Conservation (phyloP, 1,140 invertebrate species). For the Drosophila lacertosa region DNA sequence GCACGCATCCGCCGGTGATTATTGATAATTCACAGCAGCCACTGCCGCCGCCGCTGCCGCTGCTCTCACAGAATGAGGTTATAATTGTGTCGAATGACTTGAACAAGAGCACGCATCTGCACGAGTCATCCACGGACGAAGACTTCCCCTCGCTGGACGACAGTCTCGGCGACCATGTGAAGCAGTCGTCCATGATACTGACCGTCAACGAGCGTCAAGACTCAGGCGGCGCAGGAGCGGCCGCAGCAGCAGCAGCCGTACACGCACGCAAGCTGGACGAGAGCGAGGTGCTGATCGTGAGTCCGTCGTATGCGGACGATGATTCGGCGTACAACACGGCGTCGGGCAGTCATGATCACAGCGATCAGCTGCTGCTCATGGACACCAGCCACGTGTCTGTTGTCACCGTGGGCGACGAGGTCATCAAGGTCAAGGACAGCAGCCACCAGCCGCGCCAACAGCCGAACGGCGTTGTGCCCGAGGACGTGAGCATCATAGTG, state of each 20-base stretch:
- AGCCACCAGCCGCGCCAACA: conserved; percentile 69
- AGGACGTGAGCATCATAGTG: conserved; percentile 83
- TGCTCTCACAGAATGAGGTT: conserved; percentile 89
- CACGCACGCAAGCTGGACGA: conserved; percentile 88
- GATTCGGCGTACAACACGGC: conserved; percentile 78
- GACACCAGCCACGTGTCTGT: conserved; percentile 95
- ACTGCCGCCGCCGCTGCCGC: not conserved
- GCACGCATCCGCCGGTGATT: conserved; percentile 90
- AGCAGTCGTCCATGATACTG: conserved; percentile 81
- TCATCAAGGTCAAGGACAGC: conserved; percentile 89
- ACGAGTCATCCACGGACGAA: conserved; percentile 89
- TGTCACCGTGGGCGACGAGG: conserved; percentile 92
- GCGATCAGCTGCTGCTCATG: conserved; percentile 67
- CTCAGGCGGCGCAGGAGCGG: conserved; percentile 78
- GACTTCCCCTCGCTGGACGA: conserved; percentile 90
- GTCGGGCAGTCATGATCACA: conserved; percentile 74
- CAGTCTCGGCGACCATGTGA: conserved; percentile 87
- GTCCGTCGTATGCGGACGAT: conserved; percentile 86
- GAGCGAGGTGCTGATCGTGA: conserved; percentile 91
- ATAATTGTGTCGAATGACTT: conserved; percentile 91
- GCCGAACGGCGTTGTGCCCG: conserved; percentile 57
- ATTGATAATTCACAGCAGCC: conserved; percentile 85
- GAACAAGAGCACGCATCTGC: conserved; percentile 87
- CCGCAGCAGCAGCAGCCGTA: conserved; percentile 32
- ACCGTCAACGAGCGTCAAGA: conserved; percentile 56